Evolutionary conservation across 2,888 invertebrate genomes (phyloP).

Genomic region (Tanytarsus gracilentus): DNA sequence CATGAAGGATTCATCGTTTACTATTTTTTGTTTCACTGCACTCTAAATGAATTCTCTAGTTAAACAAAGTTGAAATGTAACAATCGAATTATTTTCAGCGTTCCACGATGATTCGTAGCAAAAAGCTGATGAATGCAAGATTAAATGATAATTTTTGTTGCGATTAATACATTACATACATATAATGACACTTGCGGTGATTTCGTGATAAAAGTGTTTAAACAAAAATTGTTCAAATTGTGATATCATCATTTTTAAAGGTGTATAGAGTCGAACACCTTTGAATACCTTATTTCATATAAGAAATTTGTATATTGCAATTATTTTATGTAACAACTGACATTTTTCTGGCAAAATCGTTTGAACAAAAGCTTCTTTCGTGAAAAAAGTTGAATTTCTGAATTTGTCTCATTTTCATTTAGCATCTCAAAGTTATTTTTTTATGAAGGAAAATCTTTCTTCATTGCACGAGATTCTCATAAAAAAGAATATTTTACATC

Average conservation of each 20-base stretch:
- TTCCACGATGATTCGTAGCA: background rate
- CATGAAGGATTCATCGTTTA: slow-evolving; percentile 23
- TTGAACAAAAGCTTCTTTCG: too few species aligned
- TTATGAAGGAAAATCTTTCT: slow-evolving; percentile 16
- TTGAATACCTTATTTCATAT: too few species aligned
- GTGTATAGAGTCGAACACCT: too few species aligned
- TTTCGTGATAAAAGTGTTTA: slow-evolving; percentile 23
- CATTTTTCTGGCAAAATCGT: too few species aligned
- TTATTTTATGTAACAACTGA: too few species aligned
- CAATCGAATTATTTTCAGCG: background rate
- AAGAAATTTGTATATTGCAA: too few species aligned
- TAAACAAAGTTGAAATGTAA: background rate
- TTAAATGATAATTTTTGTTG: slow-evolving; percentile 5
- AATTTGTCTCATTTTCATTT: background rate
- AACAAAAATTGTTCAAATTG: too few species aligned
- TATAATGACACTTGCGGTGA: slow-evolving; percentile 36
- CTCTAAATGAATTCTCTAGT: background rate
- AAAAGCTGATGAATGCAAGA: background rate
- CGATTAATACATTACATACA: slow-evolving; percentile 19
- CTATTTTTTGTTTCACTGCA: background rate
- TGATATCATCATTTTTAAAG: too few species aligned
- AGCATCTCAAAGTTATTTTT: background rate
- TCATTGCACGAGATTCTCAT: slow-evolving; percentile 6
- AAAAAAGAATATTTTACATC: background rate
- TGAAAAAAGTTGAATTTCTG: too few species aligned